phyloP scores from a whole-genome alignment of 2,113 vertebrate species.

The Brachyistius frenatus region DNA sequence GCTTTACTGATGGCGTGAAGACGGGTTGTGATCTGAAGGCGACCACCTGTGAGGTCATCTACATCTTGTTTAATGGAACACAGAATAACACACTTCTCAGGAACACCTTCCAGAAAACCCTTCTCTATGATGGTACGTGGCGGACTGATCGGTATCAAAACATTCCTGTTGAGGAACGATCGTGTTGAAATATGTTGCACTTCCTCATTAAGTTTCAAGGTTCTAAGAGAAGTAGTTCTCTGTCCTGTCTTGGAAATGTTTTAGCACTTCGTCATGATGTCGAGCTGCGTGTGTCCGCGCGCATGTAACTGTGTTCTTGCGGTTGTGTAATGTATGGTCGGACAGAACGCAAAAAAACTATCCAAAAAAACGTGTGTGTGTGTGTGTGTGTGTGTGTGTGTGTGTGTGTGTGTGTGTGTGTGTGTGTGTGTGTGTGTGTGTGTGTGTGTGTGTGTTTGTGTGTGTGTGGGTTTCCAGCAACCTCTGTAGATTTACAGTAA shows the following conservation, averaged over 20 bases:
- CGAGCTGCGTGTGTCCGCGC: no score
- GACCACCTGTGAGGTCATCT: fast-evolving
- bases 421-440: no score
- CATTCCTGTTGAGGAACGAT: background rate
- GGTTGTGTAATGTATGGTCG: background rate
- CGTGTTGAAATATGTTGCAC: conserved; percentile 24
- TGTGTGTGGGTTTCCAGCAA: background rate
- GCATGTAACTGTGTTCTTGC: no score
- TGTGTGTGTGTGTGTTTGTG: no score
- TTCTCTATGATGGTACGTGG: background rate
- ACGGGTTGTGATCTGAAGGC: conserved; percentile 65
- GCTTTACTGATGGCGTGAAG: fast-evolving
- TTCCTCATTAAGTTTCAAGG: conserved; percentile 29
- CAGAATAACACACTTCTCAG: background rate
- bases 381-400: no score
- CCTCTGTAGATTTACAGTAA: background rate
- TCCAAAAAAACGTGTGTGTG: no score
- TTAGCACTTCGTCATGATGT: background rate
- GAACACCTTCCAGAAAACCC: background rate
- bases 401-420: no score
- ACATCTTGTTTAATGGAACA: conserved; percentile 66
- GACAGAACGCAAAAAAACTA: background rate
- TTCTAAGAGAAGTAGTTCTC: background rate
- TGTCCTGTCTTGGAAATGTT: conserved; percentile 24
- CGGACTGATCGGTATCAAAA: fast-evolving